phyloP scores from a whole-genome alignment of 2,888 invertebrate species.

The Cerastoderma edule region DNA sequence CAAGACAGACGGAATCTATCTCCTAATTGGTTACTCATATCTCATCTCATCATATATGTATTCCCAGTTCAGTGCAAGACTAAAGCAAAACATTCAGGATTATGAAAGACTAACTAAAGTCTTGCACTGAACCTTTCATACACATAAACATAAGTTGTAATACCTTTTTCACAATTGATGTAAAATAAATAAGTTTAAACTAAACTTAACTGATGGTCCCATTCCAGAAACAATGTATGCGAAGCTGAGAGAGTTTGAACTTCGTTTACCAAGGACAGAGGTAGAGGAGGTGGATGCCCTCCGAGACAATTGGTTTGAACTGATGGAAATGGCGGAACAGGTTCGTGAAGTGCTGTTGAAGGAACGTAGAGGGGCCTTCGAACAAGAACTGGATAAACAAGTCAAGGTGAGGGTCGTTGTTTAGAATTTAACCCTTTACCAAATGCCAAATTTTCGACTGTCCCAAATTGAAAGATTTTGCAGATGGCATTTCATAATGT shows the following conservation, averaged over 20 bases:
- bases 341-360: slow-evolving; percentile 81
- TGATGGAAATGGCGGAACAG: slow-evolving; percentile 81
- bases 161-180: too few species aligned
- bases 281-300: slow-evolving; percentile 82
- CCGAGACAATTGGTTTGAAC: slow-evolving; percentile 81
- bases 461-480: too few species aligned
- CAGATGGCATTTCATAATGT: too few species aligned
- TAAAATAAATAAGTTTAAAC: too few species aligned
- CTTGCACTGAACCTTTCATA: too few species aligned
- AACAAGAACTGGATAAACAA: slow-evolving; percentile 84
- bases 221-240: slow-evolving; percentile 81
- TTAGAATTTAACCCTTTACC: too few species aligned
- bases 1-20: slow-evolving; percentile 83
- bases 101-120: too few species aligned
- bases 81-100: too few species aligned
- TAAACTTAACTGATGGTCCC: too few species aligned
- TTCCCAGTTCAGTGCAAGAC: too few species aligned
- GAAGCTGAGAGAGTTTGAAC: slow-evolving; percentile 82
- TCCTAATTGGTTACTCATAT: slow-evolving; percentile 74
- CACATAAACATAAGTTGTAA: too few species aligned
- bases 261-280: slow-evolving; percentile 81
- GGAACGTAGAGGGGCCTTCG: slow-evolving; percentile 82
- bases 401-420: slow-evolving; percentile 78
- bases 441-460: too few species aligned
- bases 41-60: not conserved